A percentile compares a stretch with the other conserved stretches of the same genome.
Evolutionary conservation across 2,888 invertebrate genomes (phyloP).

Genomic region (Drosophila picticornis): DNA sequence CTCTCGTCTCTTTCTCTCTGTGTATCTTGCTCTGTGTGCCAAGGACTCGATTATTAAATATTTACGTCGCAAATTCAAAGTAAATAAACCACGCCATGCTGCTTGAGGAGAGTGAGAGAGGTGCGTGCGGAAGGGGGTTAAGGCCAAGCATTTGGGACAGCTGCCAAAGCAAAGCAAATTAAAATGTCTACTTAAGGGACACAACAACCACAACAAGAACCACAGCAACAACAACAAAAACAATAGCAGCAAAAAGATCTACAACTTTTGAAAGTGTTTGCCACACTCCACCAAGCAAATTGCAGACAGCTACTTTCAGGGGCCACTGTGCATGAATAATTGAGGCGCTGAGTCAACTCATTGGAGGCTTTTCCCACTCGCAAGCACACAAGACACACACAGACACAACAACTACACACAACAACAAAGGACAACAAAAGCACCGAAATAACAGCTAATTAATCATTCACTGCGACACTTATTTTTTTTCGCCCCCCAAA

Average conservation of each 20-base stretch:
- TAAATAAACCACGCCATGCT: conserved; percentile 56
- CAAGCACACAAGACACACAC: conserved; percentile 8
- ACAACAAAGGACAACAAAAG: neutral
- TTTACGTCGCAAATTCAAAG: conserved; percentile 60
- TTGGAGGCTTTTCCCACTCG: conserved; percentile 67
- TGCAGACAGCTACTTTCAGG: conserved; percentile 37
- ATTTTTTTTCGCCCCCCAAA: conserved; percentile 15
- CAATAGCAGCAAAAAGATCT: neutral
- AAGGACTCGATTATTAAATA: conserved; percentile 74
- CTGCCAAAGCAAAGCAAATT: conserved; percentile 48
- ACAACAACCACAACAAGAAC: neutral
- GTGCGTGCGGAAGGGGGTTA: neutral
- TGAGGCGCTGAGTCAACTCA: conserved; percentile 69
- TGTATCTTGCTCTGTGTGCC: conserved; percentile 33
- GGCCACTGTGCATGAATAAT: conserved; percentile 58
- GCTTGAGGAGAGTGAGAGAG: conserved; percentile 2
- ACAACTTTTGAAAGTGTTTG: conserved; percentile 12
- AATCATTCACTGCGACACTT: conserved; percentile 61
- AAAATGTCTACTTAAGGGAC: conserved; percentile 44
- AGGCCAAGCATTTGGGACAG: conserved; percentile 30
- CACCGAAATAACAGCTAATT: conserved; percentile 57
- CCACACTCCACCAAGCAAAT: conserved; percentile 18
- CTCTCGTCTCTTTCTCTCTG: neutral
- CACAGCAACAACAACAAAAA: neutral
- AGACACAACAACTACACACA: conserved; percentile 2